These are phyloP conservation scores for Erethizon dorsatum DNA, from an alignment of 2,797 vertebrate species.

Conservation along the genomic window DNA sequence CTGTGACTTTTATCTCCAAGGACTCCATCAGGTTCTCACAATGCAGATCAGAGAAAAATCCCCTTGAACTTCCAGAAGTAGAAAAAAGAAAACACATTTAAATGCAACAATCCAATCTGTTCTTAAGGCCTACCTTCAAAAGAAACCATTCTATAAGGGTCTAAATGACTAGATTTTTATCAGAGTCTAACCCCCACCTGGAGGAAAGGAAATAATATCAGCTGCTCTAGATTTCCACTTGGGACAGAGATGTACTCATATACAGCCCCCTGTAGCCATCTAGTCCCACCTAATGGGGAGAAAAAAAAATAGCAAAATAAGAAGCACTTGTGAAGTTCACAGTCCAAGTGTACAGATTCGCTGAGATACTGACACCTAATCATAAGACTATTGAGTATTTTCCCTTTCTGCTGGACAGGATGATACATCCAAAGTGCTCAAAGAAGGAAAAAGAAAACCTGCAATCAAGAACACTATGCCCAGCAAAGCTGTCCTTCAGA, in stretches of 20 bases:
- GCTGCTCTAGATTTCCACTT: neutral
- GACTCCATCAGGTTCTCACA: neutral
- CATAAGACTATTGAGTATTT: neutral
- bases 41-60: neutral
- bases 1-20: neutral
- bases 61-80: neutral
- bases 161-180: neutral
- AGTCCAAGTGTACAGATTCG: neutral
- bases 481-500: neutral
- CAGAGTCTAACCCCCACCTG: neutral
- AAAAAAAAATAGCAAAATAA: neutral
- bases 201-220: neutral
- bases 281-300: neutral
- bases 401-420: neutral
- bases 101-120: neutral
- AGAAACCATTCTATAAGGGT: neutral
- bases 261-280: neutral
- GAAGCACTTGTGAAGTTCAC: neutral
- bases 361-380: neutral
- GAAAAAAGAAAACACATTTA: neutral
- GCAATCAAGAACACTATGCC: neutral
- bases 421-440: neutral
- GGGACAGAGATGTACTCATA: neutral
- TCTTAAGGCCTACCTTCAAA: neutral
- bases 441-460: neutral